phyloP scores from a whole-genome alignment of 2,113 vertebrate genomes.

The Platycercus adscitus region DNA sequence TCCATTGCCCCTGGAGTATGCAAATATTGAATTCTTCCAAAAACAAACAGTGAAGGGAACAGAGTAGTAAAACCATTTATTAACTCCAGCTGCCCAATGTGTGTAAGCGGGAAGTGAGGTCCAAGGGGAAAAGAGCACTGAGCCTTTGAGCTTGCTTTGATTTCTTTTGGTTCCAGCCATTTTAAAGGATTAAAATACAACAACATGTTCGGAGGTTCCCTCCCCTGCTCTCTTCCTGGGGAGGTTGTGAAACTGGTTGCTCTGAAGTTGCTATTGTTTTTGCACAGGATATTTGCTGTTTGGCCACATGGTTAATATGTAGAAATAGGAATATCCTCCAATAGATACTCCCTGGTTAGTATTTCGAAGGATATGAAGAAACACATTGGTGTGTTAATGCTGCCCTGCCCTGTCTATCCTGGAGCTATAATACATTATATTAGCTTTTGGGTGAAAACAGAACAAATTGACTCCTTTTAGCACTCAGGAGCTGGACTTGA shows the following conservation, averaged over 20 bases:
- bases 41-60: not conserved
- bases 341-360: not conserved
- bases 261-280: not conserved
- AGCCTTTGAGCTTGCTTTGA: not conserved
- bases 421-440: rapidly evolving
- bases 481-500: not conserved
- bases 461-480: not conserved
- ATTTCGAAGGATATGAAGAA: not conserved
- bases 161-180: not conserved
- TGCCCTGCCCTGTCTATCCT: not conserved
- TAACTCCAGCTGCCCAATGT: not conserved
- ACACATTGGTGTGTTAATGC: not conserved
- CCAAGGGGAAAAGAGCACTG: not conserved
- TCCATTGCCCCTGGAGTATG: not conserved
- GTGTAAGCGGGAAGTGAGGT: not conserved
- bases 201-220: not conserved
- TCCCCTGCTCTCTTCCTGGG: not conserved
- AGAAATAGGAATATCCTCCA: not conserved
- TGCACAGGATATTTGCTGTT: not conserved
- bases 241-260: rapidly evolving
- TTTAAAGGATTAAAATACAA: not conserved
- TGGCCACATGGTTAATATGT: not conserved
- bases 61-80: not conserved
- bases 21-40: slow-evolving; percentile 25
- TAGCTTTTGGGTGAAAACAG: not conserved